Conservation (phyloP, 92 coral and sea anemone genomes). For the Nematostella vectensis region DNA sequence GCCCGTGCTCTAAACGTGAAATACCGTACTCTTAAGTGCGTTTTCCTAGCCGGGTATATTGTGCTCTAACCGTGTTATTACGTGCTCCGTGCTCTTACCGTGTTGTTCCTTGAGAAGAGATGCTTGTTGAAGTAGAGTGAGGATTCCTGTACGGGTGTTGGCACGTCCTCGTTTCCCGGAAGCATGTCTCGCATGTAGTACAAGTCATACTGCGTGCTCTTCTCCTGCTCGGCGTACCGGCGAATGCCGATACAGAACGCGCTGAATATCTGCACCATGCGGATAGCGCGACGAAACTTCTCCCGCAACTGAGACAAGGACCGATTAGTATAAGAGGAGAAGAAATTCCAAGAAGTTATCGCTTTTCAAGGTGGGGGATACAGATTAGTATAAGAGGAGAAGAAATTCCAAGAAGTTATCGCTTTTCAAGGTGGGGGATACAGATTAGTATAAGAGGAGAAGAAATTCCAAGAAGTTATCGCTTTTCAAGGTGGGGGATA, state of each 20-base stretch:
- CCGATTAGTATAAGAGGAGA: not conserved
- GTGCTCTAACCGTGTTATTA: too few species aligned
- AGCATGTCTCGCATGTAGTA: conserved; percentile 73
- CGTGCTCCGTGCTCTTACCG: too few species aligned
- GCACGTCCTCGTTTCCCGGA: conserved; percentile 46
- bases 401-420: not conserved
- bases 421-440: conserved; percentile 2
- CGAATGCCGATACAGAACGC: conserved; percentile 56
- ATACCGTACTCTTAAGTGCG: too few species aligned
- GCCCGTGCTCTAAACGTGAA: too few species aligned
- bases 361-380: conserved; percentile 2
- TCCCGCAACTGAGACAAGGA: conserved; percentile 21
- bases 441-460: not conserved
- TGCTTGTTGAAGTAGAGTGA: conserved; percentile 61
- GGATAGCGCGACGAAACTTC: conserved; percentile 60
- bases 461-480: not conserved
- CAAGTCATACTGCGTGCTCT: conserved; percentile 56
- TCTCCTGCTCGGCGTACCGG: conserved; percentile 61
- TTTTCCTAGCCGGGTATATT: too few species aligned
- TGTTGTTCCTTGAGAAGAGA: conserved; percentile 59
- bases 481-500: conserved; percentile 2
- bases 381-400: not conserved
- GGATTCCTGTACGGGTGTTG: conserved; percentile 41
- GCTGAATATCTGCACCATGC: conserved; percentile 41
- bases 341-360: not conserved